A percentile compares a stretch with the other conserved stretches of the same genome.
Evolutionary conservation across 2,113 vertebrate species (phyloP).

Genomic region (Ornithorhynchus anatinus): DNA sequence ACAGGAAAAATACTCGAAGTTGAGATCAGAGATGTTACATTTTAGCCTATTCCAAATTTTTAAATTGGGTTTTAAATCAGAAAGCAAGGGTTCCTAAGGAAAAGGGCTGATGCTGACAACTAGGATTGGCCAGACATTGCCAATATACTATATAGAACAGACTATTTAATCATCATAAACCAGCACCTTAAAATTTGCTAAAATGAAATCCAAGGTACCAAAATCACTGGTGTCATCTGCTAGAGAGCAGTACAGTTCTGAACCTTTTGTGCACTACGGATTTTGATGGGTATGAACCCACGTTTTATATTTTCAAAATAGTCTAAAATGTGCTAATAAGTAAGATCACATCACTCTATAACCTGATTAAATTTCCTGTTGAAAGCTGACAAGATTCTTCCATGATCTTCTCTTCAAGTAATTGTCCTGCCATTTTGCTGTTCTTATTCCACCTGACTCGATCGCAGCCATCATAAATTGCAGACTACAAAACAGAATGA

Average conservation of each 20-base stretch:
- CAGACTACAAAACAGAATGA: slow-evolving; percentile 21
- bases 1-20: background rate
- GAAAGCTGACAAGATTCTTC: slow-evolving; percentile 28
- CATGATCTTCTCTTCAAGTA: background rate
- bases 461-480: slow-evolving; percentile 24
- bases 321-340: slow-evolving; percentile 24
- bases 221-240: slow-evolving; percentile 22
- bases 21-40: background rate
- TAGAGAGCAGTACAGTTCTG: background rate
- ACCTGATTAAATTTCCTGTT: slow-evolving; percentile 16
- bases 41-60: slow-evolving; percentile 5
- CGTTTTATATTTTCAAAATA: slow-evolving; percentile 45
- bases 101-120: slow-evolving; percentile 9
- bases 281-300: slow-evolving; percentile 38
- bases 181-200: slow-evolving; percentile 30
- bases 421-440: slow-evolving; percentile 54
- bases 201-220: slow-evolving; percentile 14
- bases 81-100: slow-evolving; percentile 16
- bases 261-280: background rate
- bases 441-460: slow-evolving; percentile 50
- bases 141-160: slow-evolving; percentile 3
- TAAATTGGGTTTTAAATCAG: slow-evolving; percentile 20
- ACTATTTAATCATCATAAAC: slow-evolving; percentile 41
- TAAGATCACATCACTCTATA: slow-evolving; percentile 10
- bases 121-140: background rate